Conservation (phyloP, 2,888 invertebrate species). For the Diploptera punctata region DNA sequence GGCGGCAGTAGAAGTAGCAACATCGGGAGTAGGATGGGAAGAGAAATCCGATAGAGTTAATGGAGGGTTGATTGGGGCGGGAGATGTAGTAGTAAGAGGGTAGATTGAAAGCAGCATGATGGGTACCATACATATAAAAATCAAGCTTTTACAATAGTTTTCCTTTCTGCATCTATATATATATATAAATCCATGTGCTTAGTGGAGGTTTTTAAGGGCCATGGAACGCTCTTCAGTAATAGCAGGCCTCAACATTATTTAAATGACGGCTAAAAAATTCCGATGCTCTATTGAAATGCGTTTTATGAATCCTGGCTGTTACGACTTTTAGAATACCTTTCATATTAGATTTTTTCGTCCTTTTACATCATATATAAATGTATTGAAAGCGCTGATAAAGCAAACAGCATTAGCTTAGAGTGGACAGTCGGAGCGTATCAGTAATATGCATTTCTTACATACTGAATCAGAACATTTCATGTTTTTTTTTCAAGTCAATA, state of each 20-base stretch:
- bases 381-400: too few relatives aligned
- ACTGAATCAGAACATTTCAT: too few relatives aligned
- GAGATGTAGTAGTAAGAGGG: slow-evolving; percentile 16
- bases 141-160: slow-evolving; percentile 10
- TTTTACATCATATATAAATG: not conserved
- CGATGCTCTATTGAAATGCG: slow-evolving; percentile 1
- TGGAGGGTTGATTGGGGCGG: slow-evolving; percentile 35
- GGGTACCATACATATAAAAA: slow-evolving; percentile 15
- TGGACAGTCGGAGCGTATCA: too few relatives aligned
- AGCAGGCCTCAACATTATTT: not conserved
- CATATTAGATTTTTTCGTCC: not conserved
- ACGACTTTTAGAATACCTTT: not conserved
- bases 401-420: too few relatives aligned
- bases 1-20: not conserved
- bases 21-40: slow-evolving; percentile 11
- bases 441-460: too few relatives aligned
- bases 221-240: not conserved
- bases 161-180: not conserved
- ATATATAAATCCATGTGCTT: not conserved
- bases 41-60: slow-evolving; percentile 36
- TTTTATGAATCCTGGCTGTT: not conserved
- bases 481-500: too few relatives aligned
- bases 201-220: not conserved
- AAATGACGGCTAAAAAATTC: slow-evolving; percentile 1
- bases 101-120: slow-evolving; percentile 15